Base-by-base conservation (phyloP, 2,888 invertebrate genomes). In the Byasa hedistus region DNA sequence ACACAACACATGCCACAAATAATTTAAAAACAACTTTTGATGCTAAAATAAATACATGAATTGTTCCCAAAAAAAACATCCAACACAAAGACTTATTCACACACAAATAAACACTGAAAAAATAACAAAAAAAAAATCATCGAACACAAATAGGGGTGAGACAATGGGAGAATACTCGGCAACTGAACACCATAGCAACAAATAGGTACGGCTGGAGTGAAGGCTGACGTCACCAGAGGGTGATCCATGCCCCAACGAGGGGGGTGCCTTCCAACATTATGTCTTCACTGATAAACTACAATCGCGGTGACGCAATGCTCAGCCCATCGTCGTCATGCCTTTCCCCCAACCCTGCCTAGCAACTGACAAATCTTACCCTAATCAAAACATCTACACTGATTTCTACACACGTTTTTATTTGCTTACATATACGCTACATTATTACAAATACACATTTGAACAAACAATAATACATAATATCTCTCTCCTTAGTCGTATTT, bases 201-300 rank as follows among this genome's bases (percentile, higher is more conserved):
- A 39, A 56, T 54, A 54, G n/a, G 2, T 48, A 4, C 24, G 24
- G 57, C 52, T 61, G 48, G 61, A 58, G 58, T 58, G 66, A 66
- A 57, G 55, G 69, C 69, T 72, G 69, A 73, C 70, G 71, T 71
- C 69, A 69, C 52, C 60, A 48, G 57, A n/a, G n/a, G 44, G 65
- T 56, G 57, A 57, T 64, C 48, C n/a, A 17, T 24, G 44, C 27
- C 17, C 19, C 52, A 27, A 52, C 22, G 27, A 44, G 52, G 60
- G 64, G 69, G 69, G 65, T 65, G 69, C 67, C 67, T 23, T 65
- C 63, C 52, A 64, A 59, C 57, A 52, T 69, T 63, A 64, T 62
- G 60, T 68, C 67, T 69, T 57, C 63, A 54, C 67, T 60, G 64
- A 69, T 64, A 64, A 59, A 61, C 63, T 55, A 64, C 27, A 59